Evolutionary conservation across 2,113 vertebrate genomes (phyloP), one percentile per base, ranked within the genome.

Genomic region (Syngnathus typhle): DNA sequence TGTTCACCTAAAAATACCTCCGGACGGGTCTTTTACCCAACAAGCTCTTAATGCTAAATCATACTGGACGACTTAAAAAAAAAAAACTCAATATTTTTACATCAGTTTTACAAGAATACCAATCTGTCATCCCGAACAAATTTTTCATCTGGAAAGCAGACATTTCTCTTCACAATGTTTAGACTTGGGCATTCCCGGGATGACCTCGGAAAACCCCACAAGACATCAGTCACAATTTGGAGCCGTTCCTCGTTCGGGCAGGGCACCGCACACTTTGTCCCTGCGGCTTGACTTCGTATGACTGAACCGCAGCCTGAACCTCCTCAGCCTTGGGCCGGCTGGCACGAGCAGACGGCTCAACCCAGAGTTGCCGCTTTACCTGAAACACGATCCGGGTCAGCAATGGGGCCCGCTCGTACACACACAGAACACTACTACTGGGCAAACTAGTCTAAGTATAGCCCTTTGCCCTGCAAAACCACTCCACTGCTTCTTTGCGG

Each of bases 341-440:
- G 59, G 74, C 76, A 81, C 54, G 82, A 81, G 69, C 73, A 72
- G 55, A 76, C 49, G 7, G 72, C 77, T 70, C 77, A 68, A 67
- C 69, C 73, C 5, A 11, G 67, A 71, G 74, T 67, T 81, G 77
- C 75, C 72, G 80, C 82, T 76, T 84, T 70, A 86, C 84, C 82
- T 89, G 86, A 91, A 90, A 89, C 81, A 69, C 69, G 81, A 89
- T 85, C 86, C 84, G 88, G 85, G 88, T 88, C 83, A 89, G 74
- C 64, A 68, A 81, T 77, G 80, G 78, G 83, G 79, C 82, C 80
- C 2, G 55, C 58, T 68, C 75, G 74, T 76, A 85, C 85, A 87
- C 77, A 84, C 85, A 87, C 77, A 78, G 83, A 74, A 79, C 82
- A 87, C 86, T 89, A 90, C 82, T 87, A 88, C 85, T 82, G 75